Percentiles rank a stretch among this genome's conserved stretches.
These are phyloP conservation scores for Leucopsar rothschildi DNA, from an alignment of 2,113 vertebrate species.

Conservation along the genomic window DNA sequence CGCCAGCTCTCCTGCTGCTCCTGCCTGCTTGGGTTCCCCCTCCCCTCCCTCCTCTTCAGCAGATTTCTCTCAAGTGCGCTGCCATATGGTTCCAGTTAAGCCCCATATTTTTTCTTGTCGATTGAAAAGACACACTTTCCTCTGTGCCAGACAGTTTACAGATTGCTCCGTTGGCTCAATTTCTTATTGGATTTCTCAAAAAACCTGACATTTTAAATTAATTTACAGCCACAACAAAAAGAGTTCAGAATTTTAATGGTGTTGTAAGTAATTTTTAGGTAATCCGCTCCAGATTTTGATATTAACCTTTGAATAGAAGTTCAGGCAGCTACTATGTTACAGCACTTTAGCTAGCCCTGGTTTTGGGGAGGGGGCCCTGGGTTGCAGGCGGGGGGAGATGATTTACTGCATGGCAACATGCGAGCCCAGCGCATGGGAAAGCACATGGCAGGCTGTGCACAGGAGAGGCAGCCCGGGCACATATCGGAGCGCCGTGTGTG, in stretches of 20 bases:
- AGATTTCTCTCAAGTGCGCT: constrained; percentile 85
- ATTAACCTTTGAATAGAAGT: constrained; percentile 91
- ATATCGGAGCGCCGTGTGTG: not conserved
- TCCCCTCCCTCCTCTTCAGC: constrained; percentile 69
- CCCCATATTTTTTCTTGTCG: constrained; percentile 94
- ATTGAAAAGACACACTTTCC: constrained; percentile 90
- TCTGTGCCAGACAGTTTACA: constrained; percentile 91
- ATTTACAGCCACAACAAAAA: constrained; percentile 95
- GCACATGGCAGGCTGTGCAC: not conserved
- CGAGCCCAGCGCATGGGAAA: not conserved
- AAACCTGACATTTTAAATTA: constrained; percentile 93
- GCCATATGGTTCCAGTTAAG: constrained; percentile 98
- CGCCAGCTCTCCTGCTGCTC: constrained; percentile 14
- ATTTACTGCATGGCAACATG: not conserved
- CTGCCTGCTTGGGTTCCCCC: constrained; percentile 43
- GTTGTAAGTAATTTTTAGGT: constrained; percentile 96
- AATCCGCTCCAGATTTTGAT: constrained; percentile 89
- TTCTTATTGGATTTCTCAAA: constrained; percentile 90
- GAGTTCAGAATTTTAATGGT: constrained; percentile 88
- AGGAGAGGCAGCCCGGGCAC: not conserved
- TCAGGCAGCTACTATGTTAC: constrained; percentile 88
- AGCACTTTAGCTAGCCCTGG: constrained; percentile 58
- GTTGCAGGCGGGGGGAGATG: not conserved
- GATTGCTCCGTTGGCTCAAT: constrained; percentile 84
- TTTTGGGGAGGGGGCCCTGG: not conserved